Base-by-base conservation (phyloP, 2,113 vertebrate genomes). In the Lutjanus erythropterus region DNA sequence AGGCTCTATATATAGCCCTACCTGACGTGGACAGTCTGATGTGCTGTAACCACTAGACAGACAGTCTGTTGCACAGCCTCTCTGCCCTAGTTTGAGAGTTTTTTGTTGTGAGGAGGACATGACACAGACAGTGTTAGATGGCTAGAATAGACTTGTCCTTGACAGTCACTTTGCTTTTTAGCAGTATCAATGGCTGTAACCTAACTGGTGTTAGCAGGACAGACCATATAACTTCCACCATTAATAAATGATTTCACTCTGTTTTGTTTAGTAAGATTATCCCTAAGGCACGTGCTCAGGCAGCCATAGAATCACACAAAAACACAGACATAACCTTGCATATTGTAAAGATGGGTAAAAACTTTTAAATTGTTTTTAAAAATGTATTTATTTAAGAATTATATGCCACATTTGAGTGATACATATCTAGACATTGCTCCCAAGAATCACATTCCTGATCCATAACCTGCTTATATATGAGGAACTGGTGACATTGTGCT, bases 111-210 rank as follows among this genome's bases (percentile, higher is more conserved):
- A 72, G 60, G 25, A 76, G 47, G 61, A 65, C 41, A 62, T 68
- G n/a, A 25, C 37, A 58, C 49, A 75, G 49, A 66, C 67, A 47
- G 69, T 60, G 19, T 83, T 41, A 11, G 75, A 46, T 50, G 19
- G 55, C 55, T 62, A 50, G 41, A 90, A 86, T 69, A 78, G 60
- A 81, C 19, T 68, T 84, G 69, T 77, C 73, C 77, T 83, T 82
- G 78, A 88, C 55, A 80, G 76, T 69, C 52, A 74, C 55, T 73
- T 64, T 61, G 19, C 61, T 71, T 70, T 86, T 47, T 46, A 39
- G 29, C 21, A 44, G 59, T 81, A 78, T 86, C 44, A 80, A 16
- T 87, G 70, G 41, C 66, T 83, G 70, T 56, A 27, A 83, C 60
- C 59, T 50, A 52, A 72, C 71, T 74, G 44, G 14, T 70, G 71